These are phyloP conservation scores for Epinotia demarniana DNA, from an alignment of 2,888 invertebrate genomes.

Conservation along the genomic window DNA sequence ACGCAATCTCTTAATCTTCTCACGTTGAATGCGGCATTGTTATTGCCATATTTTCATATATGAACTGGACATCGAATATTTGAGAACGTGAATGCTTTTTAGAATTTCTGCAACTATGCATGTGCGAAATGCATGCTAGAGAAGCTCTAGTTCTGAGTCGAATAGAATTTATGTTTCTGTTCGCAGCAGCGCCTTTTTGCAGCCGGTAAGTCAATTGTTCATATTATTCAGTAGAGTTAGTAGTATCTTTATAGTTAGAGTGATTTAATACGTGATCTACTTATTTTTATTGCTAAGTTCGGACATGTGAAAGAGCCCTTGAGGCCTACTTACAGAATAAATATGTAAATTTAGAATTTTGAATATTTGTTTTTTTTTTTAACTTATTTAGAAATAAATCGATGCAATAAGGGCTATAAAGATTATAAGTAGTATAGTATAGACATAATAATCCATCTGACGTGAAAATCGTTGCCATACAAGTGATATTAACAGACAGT, in stretches of 20 bases:
- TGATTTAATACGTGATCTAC: background rate
- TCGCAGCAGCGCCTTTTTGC: background rate
- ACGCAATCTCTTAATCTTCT: background rate
- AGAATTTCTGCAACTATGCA: background rate
- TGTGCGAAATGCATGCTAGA: background rate
- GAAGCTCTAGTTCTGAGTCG: background rate
- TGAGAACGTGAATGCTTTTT: constrained; percentile 5
- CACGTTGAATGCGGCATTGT: background rate
- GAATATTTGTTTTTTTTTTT: too few species aligned
- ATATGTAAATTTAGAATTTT: too few species aligned
- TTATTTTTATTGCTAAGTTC: too few species aligned
- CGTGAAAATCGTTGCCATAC: background rate
- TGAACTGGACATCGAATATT: background rate
- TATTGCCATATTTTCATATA: constrained; percentile 8
- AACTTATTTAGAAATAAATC: background rate
- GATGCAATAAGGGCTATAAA: too few species aligned
- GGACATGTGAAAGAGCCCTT: too few species aligned
- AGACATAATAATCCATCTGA: background rate
- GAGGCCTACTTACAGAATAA: too few species aligned
- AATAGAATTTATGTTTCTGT: background rate
- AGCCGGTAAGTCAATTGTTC: background rate
- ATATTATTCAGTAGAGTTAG: background rate
- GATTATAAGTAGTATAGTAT: background rate
- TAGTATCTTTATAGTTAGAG: background rate
- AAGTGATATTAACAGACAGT: background rate